Evolutionary conservation across 1,140 invertebrate species (phyloP), one percentile per base, ranked within the genome.

Genomic region (Acromyrmex heyeri): DNA sequence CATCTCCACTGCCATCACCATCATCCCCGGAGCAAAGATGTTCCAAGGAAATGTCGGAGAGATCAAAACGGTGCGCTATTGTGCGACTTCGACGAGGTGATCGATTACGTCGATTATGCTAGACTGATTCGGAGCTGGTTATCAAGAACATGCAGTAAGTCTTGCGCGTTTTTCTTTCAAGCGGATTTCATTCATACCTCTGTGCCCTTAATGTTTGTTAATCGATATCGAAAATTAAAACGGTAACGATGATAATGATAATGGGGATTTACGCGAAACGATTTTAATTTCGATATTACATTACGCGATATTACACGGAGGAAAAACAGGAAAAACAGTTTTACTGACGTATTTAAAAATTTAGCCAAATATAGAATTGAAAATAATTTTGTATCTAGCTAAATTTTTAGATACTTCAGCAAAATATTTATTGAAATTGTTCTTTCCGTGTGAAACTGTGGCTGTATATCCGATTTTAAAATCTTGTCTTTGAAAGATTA

Each of bases 111-210:
- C 76, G 55, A 81, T 53, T 30, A 59, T 16, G 30, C 12, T 57
- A n/a, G 50, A 18, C 24, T 12, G 14, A 38, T 34, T n/a, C 50
- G 50, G n/a, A 65, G 18, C 50, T 90, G 88, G 89, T 59, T 90
- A 6, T 88, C 76, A 12, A 88, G 61, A 30, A 88, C 82, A 48
- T 65, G 64, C 86, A 30, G 89, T 91, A 90, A 91, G 89, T 90
- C n/a, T 16, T 27, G 78, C 38, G 27, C 18, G 6, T 38, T 55
- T 70, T 27, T 21, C 55, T 83, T 18, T 73, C 8, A 6, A 72
- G 24, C 55, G 14, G 21, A 72, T n/a, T 72, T 18, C 18, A 30
- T 72, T 18, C 18, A 30, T 48, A 48, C 14, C 10, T 18, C 27
- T 70, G 16, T 82, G 12, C 21, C 10, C 65, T 12, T 38, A 12